Percentiles rank a stretch among this genome's conserved stretches.
Conservation (phyloP, 2,888 invertebrate species). For the Actias luna region DNA sequence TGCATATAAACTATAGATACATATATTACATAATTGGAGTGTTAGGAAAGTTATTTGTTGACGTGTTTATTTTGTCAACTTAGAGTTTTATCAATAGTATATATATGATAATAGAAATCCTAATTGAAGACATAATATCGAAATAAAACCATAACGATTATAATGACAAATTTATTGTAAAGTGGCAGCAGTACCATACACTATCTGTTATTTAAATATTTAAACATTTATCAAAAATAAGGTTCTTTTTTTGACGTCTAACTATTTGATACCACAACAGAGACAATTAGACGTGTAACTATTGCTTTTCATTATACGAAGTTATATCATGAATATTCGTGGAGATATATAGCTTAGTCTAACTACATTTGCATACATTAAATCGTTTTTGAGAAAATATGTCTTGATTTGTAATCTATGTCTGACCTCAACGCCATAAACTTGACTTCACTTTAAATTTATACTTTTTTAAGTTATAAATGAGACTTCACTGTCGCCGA, state of each 20-base stretch:
- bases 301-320: slow-evolving; percentile 25
- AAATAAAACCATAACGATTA: not conserved
- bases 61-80: slow-evolving; percentile 1
- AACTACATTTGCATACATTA: slow-evolving; percentile 21
- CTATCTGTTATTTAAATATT: not conserved
- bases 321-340: slow-evolving; percentile 28
- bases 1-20: slow-evolving; percentile 16
- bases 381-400: slow-evolving; percentile 16
- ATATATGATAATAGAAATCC: not conserved
- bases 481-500: slow-evolving; percentile 27
- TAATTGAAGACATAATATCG: not conserved
- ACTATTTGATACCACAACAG: slow-evolving; percentile 22
- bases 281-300: slow-evolving; percentile 26
- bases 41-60: slow-evolving; percentile 11
- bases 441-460: not conserved
- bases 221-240: not conserved
- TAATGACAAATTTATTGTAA: not conserved
- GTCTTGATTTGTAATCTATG: slow-evolving; percentile 13
- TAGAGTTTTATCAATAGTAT: too few relatives aligned
- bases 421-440: not conserved
- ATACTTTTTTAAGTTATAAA: slow-evolving; percentile 29
- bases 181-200: not conserved
- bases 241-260: slow-evolving; percentile 9
- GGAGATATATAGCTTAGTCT: slow-evolving; percentile 23
- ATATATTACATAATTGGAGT: slow-evolving; percentile 2